A percentile compares a stretch with the other conserved stretches of the same genome.
Conservation (phyloP, 1,140 invertebrate genomes). For the Coptotermes formosanus region DNA sequence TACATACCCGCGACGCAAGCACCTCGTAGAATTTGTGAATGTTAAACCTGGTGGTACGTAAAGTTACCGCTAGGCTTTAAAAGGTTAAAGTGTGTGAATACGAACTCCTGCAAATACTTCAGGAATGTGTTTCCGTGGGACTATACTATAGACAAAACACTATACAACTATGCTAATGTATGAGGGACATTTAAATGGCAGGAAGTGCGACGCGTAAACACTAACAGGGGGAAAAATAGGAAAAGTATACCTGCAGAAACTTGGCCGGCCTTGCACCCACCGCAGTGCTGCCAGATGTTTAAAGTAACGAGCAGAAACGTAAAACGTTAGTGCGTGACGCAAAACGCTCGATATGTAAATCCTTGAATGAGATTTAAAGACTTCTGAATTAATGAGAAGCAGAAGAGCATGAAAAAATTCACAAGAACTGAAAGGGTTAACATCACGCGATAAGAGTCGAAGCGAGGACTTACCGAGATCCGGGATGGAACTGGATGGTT, state of each 20-base stretch:
- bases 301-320: neutral
- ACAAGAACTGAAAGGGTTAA: neutral
- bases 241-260: neutral
- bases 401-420: neutral
- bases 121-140: no score
- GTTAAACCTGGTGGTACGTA: no score
- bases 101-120: no score
- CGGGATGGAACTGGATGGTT: slow-evolving; percentile 79
- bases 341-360: neutral
- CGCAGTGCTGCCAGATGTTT: neutral
- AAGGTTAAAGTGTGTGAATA: no score
- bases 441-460: neutral
- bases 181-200: slow-evolving; percentile 1
- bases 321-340: neutral
- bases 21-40: no score
- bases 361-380: neutral
- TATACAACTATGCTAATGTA: no score
- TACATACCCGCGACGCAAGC: no score
- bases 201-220: neutral
- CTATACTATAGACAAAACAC: no score
- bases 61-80: no score
- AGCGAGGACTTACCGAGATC: slow-evolving; percentile 68
- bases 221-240: neutral
- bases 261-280: neutral
- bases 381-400: no score